These are phyloP conservation scores for Clostera curtula DNA, from an alignment of 2,888 invertebrate genomes.

Conservation along the genomic window DNA sequence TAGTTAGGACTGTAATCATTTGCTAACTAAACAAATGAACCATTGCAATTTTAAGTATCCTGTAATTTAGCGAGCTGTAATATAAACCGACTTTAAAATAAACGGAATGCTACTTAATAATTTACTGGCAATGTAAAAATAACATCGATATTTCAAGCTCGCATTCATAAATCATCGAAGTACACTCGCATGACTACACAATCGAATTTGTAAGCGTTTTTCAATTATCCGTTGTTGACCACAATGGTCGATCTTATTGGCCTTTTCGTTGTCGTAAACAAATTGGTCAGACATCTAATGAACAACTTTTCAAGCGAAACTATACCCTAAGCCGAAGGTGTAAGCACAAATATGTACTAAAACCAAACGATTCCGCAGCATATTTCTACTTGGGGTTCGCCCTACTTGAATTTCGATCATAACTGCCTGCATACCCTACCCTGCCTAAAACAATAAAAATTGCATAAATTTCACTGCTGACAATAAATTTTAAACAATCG, in stretches of 20 bases:
- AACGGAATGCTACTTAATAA: conserved; percentile 19
- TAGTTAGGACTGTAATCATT: too few relatives aligned
- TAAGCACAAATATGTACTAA: conserved; percentile 17
- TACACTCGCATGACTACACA: conserved; percentile 54
- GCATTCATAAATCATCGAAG: conserved; percentile 59
- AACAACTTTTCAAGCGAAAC: conserved; percentile 22
- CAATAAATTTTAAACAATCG: too few relatives aligned
- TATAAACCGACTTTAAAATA: too few relatives aligned
- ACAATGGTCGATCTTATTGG: conserved; percentile 61
- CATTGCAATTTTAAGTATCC: too few relatives aligned
- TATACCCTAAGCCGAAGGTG: conserved; percentile 21
- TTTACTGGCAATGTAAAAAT: conserved; percentile 32
- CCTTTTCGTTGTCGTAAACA: conserved; percentile 58
- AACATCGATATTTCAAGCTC: conserved; percentile 41
- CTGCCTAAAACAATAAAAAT: conserved; percentile 47
- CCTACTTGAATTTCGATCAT: conserved; percentile 53
- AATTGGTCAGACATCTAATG: conserved; percentile 41
- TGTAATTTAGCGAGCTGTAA: too few relatives aligned
- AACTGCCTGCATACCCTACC: conserved; percentile 42
- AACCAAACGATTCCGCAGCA: conserved; percentile 35
- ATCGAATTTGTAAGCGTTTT: conserved; percentile 69
- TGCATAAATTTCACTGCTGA: conserved; percentile 19
- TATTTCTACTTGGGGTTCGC: conserved; percentile 36
- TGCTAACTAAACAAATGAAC: too few relatives aligned
- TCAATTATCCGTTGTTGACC: conserved; percentile 71